phyloP scores from a whole-genome alignment of 2,797 vertebrate species.

The Argya squamiceps region DNA sequence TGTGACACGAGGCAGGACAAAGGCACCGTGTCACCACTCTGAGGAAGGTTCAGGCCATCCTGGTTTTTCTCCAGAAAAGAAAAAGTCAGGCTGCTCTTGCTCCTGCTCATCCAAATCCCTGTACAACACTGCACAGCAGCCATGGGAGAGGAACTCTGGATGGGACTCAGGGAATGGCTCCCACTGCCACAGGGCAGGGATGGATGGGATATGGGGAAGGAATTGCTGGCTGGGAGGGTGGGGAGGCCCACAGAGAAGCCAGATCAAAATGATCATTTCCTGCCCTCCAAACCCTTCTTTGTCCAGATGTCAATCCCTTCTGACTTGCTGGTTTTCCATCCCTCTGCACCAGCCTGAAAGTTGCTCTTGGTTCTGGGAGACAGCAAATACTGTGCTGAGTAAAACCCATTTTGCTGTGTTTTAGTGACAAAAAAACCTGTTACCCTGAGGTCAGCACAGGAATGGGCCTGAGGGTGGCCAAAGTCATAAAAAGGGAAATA shows the following conservation, averaged over 20 bases:
- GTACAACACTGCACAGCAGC: not conserved
- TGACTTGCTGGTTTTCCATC: not conserved
- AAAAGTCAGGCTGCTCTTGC: not conserved
- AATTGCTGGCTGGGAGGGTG: not conserved
- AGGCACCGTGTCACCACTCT: rapidly evolving
- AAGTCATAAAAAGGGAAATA: not conserved
- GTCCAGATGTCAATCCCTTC: not conserved
- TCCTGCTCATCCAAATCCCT: not conserved
- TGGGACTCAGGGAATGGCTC: not conserved
- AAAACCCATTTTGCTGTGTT: not conserved
- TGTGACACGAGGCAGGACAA: rapidly evolving
- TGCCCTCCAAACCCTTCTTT: not conserved
- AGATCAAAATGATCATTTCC: not conserved
- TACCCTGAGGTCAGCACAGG: not conserved
- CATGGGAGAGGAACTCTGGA: rapidly evolving
- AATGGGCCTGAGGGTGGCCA: not conserved
- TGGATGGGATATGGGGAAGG: not conserved
- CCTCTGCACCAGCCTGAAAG: not conserved
- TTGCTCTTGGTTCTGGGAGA: not conserved
- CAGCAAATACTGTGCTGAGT: not conserved
- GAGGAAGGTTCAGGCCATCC: not conserved
- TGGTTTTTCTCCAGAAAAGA: not conserved
- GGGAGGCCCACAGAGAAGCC: rapidly evolving
- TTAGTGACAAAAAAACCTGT: not conserved
- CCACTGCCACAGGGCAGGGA: not conserved